Base-by-base conservation (phyloP, 2,797 vertebrate genomes). In the Hoplostethus mediterraneus region DNA sequence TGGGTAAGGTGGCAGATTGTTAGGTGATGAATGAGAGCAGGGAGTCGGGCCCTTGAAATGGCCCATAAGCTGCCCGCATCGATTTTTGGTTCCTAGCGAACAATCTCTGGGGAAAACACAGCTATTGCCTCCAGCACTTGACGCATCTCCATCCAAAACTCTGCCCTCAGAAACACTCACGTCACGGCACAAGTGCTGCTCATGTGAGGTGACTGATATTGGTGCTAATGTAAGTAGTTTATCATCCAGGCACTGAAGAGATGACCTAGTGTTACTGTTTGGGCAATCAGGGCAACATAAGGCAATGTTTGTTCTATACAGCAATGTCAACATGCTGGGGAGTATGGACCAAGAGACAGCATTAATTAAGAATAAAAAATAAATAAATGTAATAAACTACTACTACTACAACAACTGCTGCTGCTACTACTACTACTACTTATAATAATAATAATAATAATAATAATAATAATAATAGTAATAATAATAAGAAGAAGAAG, bases 71-170 rank as follows among this genome's bases (percentile, higher is more conserved):
- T 81, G 84, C 78, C 52, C 8, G 48, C 76, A 88, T 89, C 79
- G 88, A 92, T 92, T 90, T 87, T 80, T 82, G 63, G 80, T 85
- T 84, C 80, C 79, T 83, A 16, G 9, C 40, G 28, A 89, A 77
- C 56, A 63, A 53, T 83, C 82, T 84, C 70, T 16, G 17, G 77
- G 77, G 85, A 70, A 64, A 85, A 83, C 69, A 81, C 62, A 40
- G 48, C 75, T 55, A 76, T 69, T 30, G 76, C 77, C 79, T 73
- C 55, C 77, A 80, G 80, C 33, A n/a, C 54, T 73, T 72, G 56
- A 70, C 80, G 62, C 66, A 76, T 80, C 73, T 71, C 36, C 67
- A 55, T 78, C 63, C 38, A 63, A 80, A 76, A 1, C 30, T 56
- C 67, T 12, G 7, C 61, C 14, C 73, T 80, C 55, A 63, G 64